Conservation (phyloP, 2,797 vertebrate species). For the Atherinosoma microstoma region DNA sequence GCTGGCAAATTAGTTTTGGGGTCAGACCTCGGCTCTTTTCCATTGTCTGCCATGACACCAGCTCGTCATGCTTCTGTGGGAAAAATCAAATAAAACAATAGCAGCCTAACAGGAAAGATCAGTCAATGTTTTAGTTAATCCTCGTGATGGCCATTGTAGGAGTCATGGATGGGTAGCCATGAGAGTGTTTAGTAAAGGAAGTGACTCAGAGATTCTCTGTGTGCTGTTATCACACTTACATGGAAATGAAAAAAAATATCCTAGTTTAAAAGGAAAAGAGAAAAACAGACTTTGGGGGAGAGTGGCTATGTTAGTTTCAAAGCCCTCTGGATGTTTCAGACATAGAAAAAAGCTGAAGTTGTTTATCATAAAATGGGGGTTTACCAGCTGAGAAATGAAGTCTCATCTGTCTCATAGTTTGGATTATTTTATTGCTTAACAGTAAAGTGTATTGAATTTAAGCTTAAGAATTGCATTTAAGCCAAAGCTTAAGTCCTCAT, state of each 20-base stretch:
- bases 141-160: conserved; percentile 77
- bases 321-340: neutral
- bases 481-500: conserved; percentile 2
- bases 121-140: conserved; percentile 76
- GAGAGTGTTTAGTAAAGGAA: conserved; percentile 77
- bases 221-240: conserved; percentile 42
- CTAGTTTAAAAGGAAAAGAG: neutral
- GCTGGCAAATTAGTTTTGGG: conserved; percentile 80
- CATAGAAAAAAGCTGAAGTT: neutral
- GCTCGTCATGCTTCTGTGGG: conserved; percentile 74
- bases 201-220: conserved; percentile 54
- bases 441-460: neutral
- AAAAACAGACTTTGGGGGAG: conserved; percentile 19
- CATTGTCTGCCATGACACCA: conserved; percentile 77
- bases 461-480: neutral
- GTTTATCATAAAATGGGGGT: neutral
- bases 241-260: conserved; percentile 13
- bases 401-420: conserved; percentile 5
- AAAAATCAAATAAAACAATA: conserved; percentile 85
- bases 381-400: neutral
- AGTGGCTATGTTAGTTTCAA: conserved; percentile 2
- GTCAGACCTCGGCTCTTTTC: conserved; percentile 69
- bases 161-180: conserved; percentile 73
- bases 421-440: neutral
- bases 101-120: conserved; percentile 72